A percentile compares a stretch with the other conserved stretches of the same genome.
These are phyloP conservation scores for Zhengitettix transpicula DNA, from an alignment of 2,888 invertebrate species.

Conservation along the genomic window DNA sequence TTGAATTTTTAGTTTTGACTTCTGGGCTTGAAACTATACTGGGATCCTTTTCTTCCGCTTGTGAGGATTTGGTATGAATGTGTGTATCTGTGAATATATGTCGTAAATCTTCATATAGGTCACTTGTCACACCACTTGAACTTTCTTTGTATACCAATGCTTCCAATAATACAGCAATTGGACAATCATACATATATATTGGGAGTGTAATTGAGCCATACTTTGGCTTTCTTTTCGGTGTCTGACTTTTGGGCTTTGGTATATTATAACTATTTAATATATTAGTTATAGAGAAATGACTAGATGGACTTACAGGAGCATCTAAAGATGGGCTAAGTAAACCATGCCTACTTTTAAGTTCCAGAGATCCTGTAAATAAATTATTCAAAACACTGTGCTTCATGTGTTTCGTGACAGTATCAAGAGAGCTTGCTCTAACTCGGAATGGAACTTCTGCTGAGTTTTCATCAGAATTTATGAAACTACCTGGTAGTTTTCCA, in stretches of 20 bases:
- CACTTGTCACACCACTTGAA: conserved; percentile 19
- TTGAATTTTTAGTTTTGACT: conserved; percentile 19
- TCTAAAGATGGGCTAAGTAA: neutral
- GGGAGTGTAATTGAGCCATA: conserved; percentile 30
- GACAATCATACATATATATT: conserved; percentile 51
- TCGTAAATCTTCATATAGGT: conserved; percentile 35
- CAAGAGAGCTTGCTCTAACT: conserved; percentile 18
- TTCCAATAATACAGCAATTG: conserved; percentile 37
- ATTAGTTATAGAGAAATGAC: neutral
- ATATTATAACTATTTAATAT: neutral
- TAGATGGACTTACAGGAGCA: neutral
- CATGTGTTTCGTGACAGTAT: conserved; percentile 15
- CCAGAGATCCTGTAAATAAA: conserved; percentile 17
- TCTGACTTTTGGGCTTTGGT: neutral
- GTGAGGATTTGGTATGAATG: neutral
- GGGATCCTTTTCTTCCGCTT: neutral
- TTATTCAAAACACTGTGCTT: conserved; percentile 11
- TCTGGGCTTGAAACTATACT: neutral
- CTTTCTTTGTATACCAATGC: conserved; percentile 28
- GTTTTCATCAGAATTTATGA: conserved; percentile 4
- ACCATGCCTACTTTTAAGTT: conserved; percentile 9
- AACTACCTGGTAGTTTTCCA: conserved; percentile 5
- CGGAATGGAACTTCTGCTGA: conserved; percentile 14
- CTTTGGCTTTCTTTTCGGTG: neutral
- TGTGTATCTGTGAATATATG: neutral